Evolutionary conservation across 2,113 vertebrate species (phyloP).

Genomic region (Neodontobutis hainanensis): DNA sequence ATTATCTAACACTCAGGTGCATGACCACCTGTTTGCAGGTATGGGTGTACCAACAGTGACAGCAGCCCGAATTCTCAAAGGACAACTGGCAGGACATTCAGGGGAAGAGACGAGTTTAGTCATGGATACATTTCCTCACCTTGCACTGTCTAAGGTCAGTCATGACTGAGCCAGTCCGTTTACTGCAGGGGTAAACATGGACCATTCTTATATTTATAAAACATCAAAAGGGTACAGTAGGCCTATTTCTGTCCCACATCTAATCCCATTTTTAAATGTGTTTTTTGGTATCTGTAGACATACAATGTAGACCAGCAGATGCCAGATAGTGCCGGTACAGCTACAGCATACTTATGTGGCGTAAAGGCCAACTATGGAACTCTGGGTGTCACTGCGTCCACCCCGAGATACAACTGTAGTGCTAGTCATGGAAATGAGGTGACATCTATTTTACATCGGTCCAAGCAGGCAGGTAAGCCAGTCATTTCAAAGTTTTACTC

Average conservation of each 20-base stretch:
- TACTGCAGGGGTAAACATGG: neutral
- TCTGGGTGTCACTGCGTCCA: conserved; percentile 75
- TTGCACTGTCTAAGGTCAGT: conserved; percentile 82
- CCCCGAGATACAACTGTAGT: conserved; percentile 60
- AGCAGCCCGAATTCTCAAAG: conserved; percentile 82
- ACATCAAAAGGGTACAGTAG: no score
- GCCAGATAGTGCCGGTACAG: conserved; percentile 84
- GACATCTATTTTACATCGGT: conserved; percentile 76
- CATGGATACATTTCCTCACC: conserved; percentile 82
- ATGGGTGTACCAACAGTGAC: conserved; percentile 84
- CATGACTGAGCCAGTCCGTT: neutral
- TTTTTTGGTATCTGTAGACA: conserved; percentile 60
- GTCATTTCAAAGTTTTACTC: neutral
- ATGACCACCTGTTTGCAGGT: conserved; percentile 64
- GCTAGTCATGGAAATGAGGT: conserved; percentile 75
- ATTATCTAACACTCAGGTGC: conserved; percentile 37
- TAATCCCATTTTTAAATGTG: neutral
- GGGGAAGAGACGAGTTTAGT: conserved; percentile 80
- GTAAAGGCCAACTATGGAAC: conserved; percentile 85
- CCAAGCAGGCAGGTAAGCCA: conserved; percentile 75
- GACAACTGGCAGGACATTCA: conserved; percentile 68
- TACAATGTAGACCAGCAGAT: conserved; percentile 84
- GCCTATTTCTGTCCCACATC: neutral
- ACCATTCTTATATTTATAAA: no score
- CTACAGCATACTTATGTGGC: conserved; percentile 82